Conservation (phyloP, 2,888 invertebrate species). For the Arenicola marina region DNA sequence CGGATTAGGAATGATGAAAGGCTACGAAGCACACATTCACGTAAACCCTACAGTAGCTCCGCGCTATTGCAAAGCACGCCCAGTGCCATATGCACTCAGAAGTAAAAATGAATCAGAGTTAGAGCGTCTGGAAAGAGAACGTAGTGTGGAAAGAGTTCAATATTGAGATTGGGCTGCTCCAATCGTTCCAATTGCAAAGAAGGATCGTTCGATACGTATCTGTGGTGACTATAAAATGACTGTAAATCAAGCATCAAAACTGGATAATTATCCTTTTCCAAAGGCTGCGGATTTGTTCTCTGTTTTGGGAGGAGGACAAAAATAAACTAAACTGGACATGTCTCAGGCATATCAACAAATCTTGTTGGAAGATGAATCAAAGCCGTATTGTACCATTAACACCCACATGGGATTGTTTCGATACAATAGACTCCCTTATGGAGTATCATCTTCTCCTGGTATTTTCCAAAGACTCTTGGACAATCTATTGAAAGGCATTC, state of each 20-base stretch:
- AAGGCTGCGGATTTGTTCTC: constrained; percentile 11
- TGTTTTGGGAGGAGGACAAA: neutral
- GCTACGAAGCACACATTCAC: too few relatives aligned
- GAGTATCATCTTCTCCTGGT: neutral
- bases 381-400: constrained; percentile 7
- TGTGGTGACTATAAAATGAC: constrained; percentile 15
- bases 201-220: neutral
- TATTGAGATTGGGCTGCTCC: constrained; percentile 12
- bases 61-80: neutral
- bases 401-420: constrained; percentile 8
- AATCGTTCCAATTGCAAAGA: constrained; percentile 4
- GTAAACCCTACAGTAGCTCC: too few relatives aligned
- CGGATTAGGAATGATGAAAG: too few relatives aligned
- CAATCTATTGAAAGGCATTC: too few relatives aligned
- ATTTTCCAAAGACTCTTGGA: too few relatives aligned
- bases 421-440: constrained; percentile 5
- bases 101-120: neutral
- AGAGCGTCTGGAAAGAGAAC: neutral
- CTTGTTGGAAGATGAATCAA: constrained; percentile 1
- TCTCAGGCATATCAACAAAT: constrained; percentile 7
- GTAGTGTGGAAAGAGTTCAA: neutral
- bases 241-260: constrained; percentile 1
- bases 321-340: constrained; percentile 2
- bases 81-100: neutral
- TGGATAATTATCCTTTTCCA: constrained; percentile 11